A percentile compares a stretch with the other conserved stretches of the same genome.
phyloP scores from a whole-genome alignment of 2,797 vertebrate genomes.

The Sparus aurata region DNA sequence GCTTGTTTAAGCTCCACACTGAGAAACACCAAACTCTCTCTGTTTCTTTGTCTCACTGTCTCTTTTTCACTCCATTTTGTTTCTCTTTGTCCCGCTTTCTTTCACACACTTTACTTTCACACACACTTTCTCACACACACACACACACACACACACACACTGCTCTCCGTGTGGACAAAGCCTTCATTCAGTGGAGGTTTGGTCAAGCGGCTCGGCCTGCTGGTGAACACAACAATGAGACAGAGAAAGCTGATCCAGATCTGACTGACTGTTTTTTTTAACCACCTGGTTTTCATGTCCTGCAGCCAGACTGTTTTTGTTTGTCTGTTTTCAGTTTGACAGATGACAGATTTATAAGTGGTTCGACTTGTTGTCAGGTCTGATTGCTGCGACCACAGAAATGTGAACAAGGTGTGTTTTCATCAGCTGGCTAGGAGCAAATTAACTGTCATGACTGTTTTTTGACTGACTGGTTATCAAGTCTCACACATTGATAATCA shows the following conservation, averaged over 20 bases:
- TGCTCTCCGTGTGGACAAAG: conserved; percentile 70
- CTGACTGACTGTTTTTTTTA: conserved; percentile 16
- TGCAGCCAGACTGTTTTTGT: neutral
- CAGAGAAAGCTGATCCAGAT: conserved; percentile 46
- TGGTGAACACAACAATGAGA: conserved; percentile 60
- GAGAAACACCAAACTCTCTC: conserved; percentile 76
- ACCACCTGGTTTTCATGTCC: neutral
- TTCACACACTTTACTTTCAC: conserved; percentile 65
- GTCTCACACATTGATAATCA: no score
- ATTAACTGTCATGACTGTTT: no score
- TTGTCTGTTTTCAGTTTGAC: no score
- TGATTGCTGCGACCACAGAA: no score
- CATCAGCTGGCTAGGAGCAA: no score
- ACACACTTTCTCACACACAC: conserved; percentile 29
- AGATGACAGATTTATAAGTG: no score
- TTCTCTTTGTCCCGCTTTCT: conserved; percentile 67
- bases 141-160: conserved; percentile 31
- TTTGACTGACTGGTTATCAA: no score
- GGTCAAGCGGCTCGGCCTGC: conserved; percentile 67
- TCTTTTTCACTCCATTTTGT: conserved; percentile 67
- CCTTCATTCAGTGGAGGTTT: conserved; percentile 75
- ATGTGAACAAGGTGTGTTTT: no score
- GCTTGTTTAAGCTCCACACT: conserved; percentile 81
- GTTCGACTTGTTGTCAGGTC: no score
- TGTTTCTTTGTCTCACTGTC: conserved; percentile 61